Conservation (phyloP, 2,113 vertebrate species). For the Thunnus thynnus region DNA sequence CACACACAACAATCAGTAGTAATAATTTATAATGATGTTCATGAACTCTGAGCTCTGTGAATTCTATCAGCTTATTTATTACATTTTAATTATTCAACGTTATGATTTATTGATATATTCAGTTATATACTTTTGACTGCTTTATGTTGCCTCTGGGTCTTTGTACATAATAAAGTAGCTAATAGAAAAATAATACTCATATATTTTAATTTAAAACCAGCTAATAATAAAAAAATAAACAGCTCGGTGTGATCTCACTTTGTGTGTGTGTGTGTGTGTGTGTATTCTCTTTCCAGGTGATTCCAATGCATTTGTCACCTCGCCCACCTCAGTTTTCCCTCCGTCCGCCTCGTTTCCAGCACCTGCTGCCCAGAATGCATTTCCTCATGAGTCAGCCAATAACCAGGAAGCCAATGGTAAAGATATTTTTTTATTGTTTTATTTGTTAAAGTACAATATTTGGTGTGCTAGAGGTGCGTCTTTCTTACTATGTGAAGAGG, state of each 20-base stretch:
- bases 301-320: slow-evolving; percentile 71
- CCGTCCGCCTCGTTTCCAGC: slow-evolving; percentile 77
- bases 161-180: not conserved
- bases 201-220: not conserved
- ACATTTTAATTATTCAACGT: not conserved
- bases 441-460: not conserved
- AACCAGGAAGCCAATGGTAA: slow-evolving; percentile 85
- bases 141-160: not conserved
- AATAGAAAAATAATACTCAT: not conserved
- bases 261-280: not conserved
- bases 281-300: slow-evolving; percentile 73
- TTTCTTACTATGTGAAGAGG: too few relatives aligned
- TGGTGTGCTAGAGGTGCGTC: not conserved
- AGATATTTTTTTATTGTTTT: not conserved
- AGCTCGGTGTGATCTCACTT: not conserved
- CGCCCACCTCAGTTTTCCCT: slow-evolving; percentile 78
- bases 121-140: not conserved
- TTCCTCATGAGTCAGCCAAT: slow-evolving; percentile 75
- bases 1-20: too few relatives aligned
- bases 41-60: not conserved
- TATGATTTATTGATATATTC: not conserved
- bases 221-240: not conserved
- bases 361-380: slow-evolving; percentile 77
- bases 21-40: too few relatives aligned
- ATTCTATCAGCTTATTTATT: not conserved